phyloP scores from a whole-genome alignment of 2,113 vertebrate genomes.

The Alaudala cheleensis region DNA sequence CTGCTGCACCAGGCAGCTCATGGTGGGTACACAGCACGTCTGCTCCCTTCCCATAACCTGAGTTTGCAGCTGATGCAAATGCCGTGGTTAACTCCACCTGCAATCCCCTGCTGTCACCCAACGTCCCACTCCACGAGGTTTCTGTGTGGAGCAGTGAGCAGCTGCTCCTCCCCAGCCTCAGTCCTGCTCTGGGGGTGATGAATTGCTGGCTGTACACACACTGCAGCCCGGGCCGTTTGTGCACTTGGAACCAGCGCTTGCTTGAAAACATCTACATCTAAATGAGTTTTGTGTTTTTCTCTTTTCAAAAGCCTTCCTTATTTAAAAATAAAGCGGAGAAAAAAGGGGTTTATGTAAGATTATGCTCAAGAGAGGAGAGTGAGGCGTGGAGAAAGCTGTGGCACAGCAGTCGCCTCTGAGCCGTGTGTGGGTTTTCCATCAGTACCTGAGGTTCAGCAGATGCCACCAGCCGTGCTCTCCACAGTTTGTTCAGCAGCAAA shows the following conservation, averaged over 20 bases:
- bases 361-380: background rate
- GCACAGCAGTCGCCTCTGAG: background rate
- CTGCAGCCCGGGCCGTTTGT: background rate
- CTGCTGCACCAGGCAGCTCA: background rate
- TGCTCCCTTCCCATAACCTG: background rate
- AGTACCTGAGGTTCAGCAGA: background rate
- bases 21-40: accelerated
- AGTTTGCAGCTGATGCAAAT: background rate
- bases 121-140: accelerated
- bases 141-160: background rate
- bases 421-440: background rate
- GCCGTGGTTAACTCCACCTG: background rate
- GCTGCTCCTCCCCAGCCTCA: background rate
- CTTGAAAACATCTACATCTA: background rate
- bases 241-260: background rate
- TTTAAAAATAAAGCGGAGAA: background rate
- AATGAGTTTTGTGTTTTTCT: background rate
- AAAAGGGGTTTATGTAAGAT: background rate
- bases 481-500: background rate
- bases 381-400: background rate
- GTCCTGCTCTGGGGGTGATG: background rate
- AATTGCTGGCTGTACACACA: background rate
- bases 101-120: background rate
- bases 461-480: background rate
- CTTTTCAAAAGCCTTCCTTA: background rate